These are phyloP conservation scores for Cynoglossus semilaevis DNA, from an alignment of 2,113 vertebrate genomes.

Conservation along the genomic window DNA sequence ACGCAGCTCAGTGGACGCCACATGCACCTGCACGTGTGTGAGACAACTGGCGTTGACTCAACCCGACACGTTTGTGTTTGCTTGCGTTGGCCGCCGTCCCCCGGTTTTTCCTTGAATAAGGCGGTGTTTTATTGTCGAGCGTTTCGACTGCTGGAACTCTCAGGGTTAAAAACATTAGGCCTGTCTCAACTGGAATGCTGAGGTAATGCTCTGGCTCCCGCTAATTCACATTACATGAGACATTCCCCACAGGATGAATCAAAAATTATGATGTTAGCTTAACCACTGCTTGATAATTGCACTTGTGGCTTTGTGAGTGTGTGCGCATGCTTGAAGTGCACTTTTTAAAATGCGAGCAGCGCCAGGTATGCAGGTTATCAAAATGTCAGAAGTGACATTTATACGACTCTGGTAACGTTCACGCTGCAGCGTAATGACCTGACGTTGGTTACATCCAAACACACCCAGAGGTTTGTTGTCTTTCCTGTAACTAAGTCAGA, in stretches of 20 bases:
- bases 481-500: not conserved
- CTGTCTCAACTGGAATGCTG: slow-evolving; percentile 68
- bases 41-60: slow-evolving; percentile 74
- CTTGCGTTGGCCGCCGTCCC: slow-evolving; percentile 70
- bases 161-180: slow-evolving; percentile 68
- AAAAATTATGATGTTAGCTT: slow-evolving; percentile 60
- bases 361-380: slow-evolving; percentile 44
- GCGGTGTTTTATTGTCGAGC: slow-evolving; percentile 66
- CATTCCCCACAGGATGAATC: slow-evolving; percentile 64
- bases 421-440: slow-evolving; percentile 15
- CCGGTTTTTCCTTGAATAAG: slow-evolving; percentile 62
- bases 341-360: slow-evolving; percentile 23
- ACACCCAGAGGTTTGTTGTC: slow-evolving; percentile 10
- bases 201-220: slow-evolving; percentile 66
- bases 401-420: slow-evolving; percentile 15
- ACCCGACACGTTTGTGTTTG: slow-evolving; percentile 68
- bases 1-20: slow-evolving; percentile 49
- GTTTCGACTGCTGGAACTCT: slow-evolving; percentile 48
- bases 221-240: slow-evolving; percentile 58
- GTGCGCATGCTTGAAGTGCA: slow-evolving; percentile 12
- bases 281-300: slow-evolving; percentile 55
- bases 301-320: slow-evolving; percentile 39
- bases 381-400: slow-evolving; percentile 39
- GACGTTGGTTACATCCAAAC: slow-evolving; percentile 1
- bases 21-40: slow-evolving; percentile 73